phyloP scores from a whole-genome alignment of 2,888 invertebrate species.

The Phytoseiulus persimilis region DNA sequence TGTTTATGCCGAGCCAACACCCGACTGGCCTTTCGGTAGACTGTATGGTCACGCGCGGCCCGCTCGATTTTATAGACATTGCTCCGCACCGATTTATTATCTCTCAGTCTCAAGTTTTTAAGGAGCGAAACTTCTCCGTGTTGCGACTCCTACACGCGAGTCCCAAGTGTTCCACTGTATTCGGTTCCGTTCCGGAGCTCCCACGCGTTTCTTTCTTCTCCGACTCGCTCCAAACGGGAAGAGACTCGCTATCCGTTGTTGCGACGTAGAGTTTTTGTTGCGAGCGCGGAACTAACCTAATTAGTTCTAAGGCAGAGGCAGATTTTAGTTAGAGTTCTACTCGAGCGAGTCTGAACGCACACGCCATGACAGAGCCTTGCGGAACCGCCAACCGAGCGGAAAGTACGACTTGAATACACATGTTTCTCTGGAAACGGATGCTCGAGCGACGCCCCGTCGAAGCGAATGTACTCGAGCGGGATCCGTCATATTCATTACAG shows the following conservation, averaged over 20 bases:
- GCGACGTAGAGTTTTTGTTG: neutral
- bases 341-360: neutral
- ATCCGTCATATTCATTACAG: no score
- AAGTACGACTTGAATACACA: neutral
- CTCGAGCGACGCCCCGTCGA: neutral
- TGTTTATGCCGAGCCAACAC: neutral
- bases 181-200: no score
- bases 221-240: neutral
- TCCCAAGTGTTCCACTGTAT: no score
- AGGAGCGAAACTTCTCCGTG: no score
- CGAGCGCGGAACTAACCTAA: neutral
- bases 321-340: neutral
- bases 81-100: neutral
- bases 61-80: neutral
- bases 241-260: neutral
- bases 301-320: neutral
- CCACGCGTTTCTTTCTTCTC: neutral
- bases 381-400: neutral
- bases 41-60: neutral
- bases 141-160: neutral
- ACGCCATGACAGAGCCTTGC: neutral
- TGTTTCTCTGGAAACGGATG: neutral
- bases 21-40: neutral
- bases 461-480: neutral
- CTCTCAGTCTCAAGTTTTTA: neutral